phyloP scores from a whole-genome alignment of 2,888 invertebrate species.

The Drosophila colorata region DNA sequence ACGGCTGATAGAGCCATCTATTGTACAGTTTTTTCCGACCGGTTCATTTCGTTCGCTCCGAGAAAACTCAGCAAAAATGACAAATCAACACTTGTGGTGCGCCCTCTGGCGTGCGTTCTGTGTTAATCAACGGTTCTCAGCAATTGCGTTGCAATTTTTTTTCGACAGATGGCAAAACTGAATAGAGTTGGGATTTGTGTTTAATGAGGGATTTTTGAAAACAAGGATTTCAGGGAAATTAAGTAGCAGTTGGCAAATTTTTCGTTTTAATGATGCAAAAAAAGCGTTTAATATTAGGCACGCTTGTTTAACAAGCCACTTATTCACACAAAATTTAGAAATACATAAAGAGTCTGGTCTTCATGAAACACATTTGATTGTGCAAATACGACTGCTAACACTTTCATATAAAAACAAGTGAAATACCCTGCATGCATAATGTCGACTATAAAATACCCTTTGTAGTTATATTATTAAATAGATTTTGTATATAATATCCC shows the following conservation, averaged over 20 bases:
- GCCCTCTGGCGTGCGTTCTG: not conserved
- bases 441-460: not conserved
- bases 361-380: not conserved
- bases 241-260: not conserved
- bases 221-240: not conserved
- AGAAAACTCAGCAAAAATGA: not conserved
- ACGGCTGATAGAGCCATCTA: not conserved
- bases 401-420: constrained; percentile 7
- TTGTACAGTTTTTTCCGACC: not conserved
- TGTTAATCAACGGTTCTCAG: not conserved
- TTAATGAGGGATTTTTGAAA: not conserved
- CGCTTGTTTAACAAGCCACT: not conserved
- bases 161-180: too few relatives aligned
- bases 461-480: not conserved
- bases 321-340: not conserved
- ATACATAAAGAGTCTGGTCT: not conserved
- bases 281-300: not conserved
- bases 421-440: not conserved
- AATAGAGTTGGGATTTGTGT: not conserved
- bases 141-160: too few relatives aligned
- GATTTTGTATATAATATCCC: not conserved
- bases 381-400: constrained; percentile 26
- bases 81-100: too few relatives aligned
- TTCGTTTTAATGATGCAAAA: not conserved
- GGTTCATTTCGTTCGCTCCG: not conserved